Evolutionary conservation across 2,113 vertebrate genomes (phyloP), one percentile per base, ranked within the genome.

Genomic region (Pelmatolapia mariae): DNA sequence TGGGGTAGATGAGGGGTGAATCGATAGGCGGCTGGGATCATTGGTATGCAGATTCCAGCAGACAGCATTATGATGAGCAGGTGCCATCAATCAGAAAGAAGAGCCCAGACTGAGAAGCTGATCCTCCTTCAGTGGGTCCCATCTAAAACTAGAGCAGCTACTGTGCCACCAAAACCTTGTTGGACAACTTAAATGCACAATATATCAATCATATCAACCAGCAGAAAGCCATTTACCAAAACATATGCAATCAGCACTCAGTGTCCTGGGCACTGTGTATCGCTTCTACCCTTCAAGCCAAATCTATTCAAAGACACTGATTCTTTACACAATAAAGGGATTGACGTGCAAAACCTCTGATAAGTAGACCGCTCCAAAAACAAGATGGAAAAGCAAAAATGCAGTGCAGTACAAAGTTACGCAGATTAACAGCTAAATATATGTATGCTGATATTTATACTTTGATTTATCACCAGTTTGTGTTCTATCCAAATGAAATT

Each of bases 61-160:
- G 95, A 96, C 94, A 94, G 91, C 92, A 95, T 95, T 96, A 96
- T 96, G 95, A 97, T 94, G 93, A 96, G 96, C 95, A 96, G 94
- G 93, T 95, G 91, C 94, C 95, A 96, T 96, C 91, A 95, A 95
- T 96, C 95, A 96, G 91, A 90, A 71, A 88, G 85, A 79, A 87
- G 73, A 89, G 56, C 43, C 43, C 79, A 90, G 89, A 94, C 82
- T 40, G 87, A 92, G 66, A 80, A 18, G 50, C 38, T 68, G 86
- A 86, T 10, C 19, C 52, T 85, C 33, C 81, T 81, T 82, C 80
- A 88, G 19, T 12, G 4, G 16, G 63, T 82, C 57, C 24, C 57
- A 83, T 89, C 53, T 91, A 2, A 50, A 71, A 73, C 66, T 43
- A 45, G 57, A 90, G 66, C 31, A 68, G 73, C 33, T 40, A 53